A percentile compares a stretch with the other conserved stretches of the same genome.
Evolutionary conservation across 2,797 vertebrate species (phyloP).

Genomic region (Tokudaia tokunoshimensis): DNA sequence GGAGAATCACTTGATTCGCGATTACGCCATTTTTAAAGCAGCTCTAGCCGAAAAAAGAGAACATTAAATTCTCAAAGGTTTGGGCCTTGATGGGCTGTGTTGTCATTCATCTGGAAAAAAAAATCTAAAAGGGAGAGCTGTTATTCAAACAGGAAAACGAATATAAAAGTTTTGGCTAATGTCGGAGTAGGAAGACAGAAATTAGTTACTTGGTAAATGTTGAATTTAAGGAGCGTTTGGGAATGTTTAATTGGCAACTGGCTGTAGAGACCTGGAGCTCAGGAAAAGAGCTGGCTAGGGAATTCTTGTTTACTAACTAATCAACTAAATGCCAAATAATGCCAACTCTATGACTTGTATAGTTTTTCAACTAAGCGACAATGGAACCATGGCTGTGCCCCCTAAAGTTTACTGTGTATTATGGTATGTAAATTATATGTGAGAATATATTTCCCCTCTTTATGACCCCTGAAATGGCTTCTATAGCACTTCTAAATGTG

Average conservation of each 20-base stretch:
- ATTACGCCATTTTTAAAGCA: background rate
- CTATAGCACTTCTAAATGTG: background rate
- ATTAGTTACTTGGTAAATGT: conserved; percentile 23
- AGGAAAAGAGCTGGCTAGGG: background rate
- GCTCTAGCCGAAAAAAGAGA: background rate
- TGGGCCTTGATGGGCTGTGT: background rate
- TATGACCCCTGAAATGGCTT: background rate
- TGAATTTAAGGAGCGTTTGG: background rate
- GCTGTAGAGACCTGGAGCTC: background rate
- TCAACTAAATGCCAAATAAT: background rate
- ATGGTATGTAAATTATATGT: background rate
- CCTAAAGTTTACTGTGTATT: background rate
- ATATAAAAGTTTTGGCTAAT: background rate
- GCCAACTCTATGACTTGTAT: background rate
- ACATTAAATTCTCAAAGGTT: background rate
- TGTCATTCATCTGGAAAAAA: conserved; percentile 13
- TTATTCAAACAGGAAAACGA: conserved; percentile 25
- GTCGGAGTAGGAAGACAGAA: background rate
- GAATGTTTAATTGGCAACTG: background rate
- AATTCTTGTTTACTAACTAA: background rate
- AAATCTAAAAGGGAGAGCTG: background rate
- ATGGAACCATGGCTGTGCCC: background rate
- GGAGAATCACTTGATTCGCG: background rate
- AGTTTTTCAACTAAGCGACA: background rate
- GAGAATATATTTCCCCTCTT: background rate